Evolutionary conservation across 2,113 vertebrate genomes (phyloP).

Genomic region (Tiliqua scincoides): DNA sequence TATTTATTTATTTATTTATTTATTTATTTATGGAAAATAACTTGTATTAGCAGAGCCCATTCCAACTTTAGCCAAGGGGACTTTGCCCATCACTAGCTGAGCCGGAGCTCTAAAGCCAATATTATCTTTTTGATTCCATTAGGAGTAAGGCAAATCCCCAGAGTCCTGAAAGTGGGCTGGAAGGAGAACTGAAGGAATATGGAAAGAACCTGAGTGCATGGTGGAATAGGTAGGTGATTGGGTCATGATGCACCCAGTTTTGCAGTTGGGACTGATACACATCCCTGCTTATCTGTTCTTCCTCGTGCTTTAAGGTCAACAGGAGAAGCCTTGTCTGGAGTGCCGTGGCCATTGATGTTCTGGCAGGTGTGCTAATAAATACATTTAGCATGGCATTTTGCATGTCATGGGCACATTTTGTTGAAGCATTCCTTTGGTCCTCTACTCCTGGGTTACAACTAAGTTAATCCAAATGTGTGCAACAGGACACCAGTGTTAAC

Average conservation of each 20-base stretch:
- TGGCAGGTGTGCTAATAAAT: neutral
- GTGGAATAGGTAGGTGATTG: neutral
- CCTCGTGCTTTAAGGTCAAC: neutral
- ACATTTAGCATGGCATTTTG: too few species aligned
- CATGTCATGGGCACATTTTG: neutral
- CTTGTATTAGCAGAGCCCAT: too few species aligned
- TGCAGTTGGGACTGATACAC: neutral
- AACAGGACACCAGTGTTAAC: fast-evolving
- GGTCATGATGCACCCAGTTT: neutral
- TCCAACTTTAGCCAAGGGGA: too few species aligned
- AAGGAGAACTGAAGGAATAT: neutral
- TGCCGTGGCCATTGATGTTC: neutral
- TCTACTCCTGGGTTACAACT: neutral
- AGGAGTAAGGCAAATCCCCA: neutral
- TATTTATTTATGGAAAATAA: too few species aligned
- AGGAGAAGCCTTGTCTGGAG: too few species aligned
- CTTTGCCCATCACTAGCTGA: too few species aligned
- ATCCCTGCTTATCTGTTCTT: neutral
- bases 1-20: too few species aligned
- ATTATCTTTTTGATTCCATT: neutral
- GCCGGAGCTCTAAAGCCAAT: neutral
- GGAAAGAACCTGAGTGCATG: neutral
- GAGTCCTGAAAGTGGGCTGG: neutral
- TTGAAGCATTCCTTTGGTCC: neutral
- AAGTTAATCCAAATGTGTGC: neutral